Percentiles rank a stretch among this genome's conserved stretches.
phyloP scores from a whole-genome alignment of 2,113 vertebrate species.

The Eidolon helvum region DNA sequence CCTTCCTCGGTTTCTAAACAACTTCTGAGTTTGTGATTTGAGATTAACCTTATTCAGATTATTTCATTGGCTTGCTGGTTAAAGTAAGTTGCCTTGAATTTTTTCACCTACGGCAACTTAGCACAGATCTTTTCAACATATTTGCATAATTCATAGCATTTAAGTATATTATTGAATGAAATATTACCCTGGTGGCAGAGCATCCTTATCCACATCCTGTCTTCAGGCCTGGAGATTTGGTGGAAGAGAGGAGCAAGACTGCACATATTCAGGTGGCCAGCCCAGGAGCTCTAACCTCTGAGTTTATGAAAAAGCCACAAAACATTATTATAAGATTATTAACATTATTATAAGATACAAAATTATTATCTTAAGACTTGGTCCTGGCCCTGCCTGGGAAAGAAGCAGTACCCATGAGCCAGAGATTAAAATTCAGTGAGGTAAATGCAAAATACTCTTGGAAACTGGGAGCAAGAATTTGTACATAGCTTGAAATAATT shows the following conservation, averaged over 20 bases:
- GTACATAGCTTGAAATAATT: not conserved
- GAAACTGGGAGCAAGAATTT: not conserved
- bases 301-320: not conserved
- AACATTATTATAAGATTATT: not conserved
- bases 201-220: not conserved
- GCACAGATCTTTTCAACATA: not conserved
- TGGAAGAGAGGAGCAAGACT: not conserved
- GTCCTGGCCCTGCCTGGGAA: not conserved
- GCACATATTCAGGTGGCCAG: fast-evolving
- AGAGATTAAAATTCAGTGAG: not conserved
- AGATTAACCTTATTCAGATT: not conserved
- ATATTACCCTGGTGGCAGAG: not conserved
- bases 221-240: not conserved
- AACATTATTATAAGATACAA: not conserved
- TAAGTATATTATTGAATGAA: not conserved
- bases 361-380: not conserved
- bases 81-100: not conserved
- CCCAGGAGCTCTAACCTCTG: not conserved
- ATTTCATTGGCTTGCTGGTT: not conserved
- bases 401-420: not conserved
- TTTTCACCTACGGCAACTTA: not conserved
- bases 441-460: not conserved
- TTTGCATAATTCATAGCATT: not conserved
- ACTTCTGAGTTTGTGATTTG: not conserved
- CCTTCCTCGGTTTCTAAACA: not conserved